Base-by-base conservation (phyloP, 1,140 invertebrate species). In the Galleria mellonella region DNA sequence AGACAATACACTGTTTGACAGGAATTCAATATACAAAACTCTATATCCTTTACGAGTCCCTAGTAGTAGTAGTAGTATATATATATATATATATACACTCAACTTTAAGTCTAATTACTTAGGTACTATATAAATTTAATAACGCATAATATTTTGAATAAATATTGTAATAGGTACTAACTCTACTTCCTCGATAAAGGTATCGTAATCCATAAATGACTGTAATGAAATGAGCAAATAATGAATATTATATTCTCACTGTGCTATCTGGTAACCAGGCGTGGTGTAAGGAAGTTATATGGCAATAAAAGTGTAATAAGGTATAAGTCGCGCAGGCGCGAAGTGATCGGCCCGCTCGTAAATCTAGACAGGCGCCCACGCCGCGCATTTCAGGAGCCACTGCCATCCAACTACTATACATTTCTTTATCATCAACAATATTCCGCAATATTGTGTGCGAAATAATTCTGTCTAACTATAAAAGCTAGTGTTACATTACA, bases 301-400 rank as follows among this genome's bases (percentile, higher is more conserved):
- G 41, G 54, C 56, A 72, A 72, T 72, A 74, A 70, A 69, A 63
- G 43, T 62, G 49, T 66, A 65, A 55, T 62, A 61, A 63, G 53
- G 43, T 35, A 70, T 67, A 70, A 70, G 47, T 65, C 60, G 47
- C 46, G 53, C 55, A 53, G 56, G 55, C 59, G 60, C 49, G 54
- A 53, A 59, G 54, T 56, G 52, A 53, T 40, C 32, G 43, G 49
- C 44, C 39, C 27, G 47, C 42, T 53, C 59, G 62, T 79, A 79
- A 79, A 79, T 79, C 47, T 63, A 53, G 31, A 10, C 41, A 60
- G 62, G 63, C 70, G 65, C 66, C 72, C 62, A 79, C 72, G 68
- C 66, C 55, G 72, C 72, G 63, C 65, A 73, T 68, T 63, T 65
- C 75, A 70, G 72, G 58, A 73, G 75, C 73, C 51, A 47, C 55